Percentiles rank a stretch among this genome's conserved stretches.
phyloP scores from a whole-genome alignment of 92 coral and sea anemone genomes.

The Epizoanthus stellaris region DNA sequence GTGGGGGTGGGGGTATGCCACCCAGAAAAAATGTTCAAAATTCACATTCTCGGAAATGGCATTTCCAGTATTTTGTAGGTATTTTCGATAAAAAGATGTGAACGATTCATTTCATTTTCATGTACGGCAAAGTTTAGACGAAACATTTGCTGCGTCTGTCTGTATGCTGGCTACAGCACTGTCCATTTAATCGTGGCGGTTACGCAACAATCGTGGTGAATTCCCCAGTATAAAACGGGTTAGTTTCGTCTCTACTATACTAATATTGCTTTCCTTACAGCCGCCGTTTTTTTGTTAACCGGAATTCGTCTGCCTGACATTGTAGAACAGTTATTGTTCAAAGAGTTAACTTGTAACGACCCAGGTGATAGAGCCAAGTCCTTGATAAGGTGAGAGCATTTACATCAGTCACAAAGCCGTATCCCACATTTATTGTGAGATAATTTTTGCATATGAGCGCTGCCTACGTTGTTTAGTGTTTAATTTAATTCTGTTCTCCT shows the following conservation, averaged over 20 bases:
- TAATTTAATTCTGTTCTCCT: neutral
- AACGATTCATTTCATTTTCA: too few relatives aligned
- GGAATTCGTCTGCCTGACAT: slow-evolving; percentile 84
- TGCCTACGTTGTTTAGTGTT: neutral
- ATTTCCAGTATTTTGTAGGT: too few relatives aligned
- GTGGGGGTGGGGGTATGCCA: too few relatives aligned
- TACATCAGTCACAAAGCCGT: too few relatives aligned
- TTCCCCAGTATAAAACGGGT: neutral
- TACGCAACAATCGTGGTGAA: neutral
- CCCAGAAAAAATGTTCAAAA: too few relatives aligned
- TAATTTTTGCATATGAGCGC: neutral
- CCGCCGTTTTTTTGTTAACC: slow-evolving; percentile 90
- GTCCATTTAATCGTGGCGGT: too few relatives aligned
- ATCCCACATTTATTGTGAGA: too few relatives aligned
- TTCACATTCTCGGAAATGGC: too few relatives aligned
- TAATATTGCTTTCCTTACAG: slow-evolving; percentile 48
- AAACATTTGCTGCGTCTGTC: too few relatives aligned
- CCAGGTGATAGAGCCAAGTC: slow-evolving; percentile 93
- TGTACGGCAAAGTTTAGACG: too few relatives aligned
- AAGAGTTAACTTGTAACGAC: slow-evolving; percentile 84
- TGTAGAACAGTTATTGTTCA: slow-evolving; percentile 86
- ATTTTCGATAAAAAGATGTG: too few relatives aligned
- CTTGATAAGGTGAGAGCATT: slow-evolving; percentile 71
- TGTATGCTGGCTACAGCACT: too few relatives aligned
- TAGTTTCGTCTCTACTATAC: neutral